phyloP scores from a whole-genome alignment of 2,888 invertebrate species.

The Dichetophora obliterata region DNA sequence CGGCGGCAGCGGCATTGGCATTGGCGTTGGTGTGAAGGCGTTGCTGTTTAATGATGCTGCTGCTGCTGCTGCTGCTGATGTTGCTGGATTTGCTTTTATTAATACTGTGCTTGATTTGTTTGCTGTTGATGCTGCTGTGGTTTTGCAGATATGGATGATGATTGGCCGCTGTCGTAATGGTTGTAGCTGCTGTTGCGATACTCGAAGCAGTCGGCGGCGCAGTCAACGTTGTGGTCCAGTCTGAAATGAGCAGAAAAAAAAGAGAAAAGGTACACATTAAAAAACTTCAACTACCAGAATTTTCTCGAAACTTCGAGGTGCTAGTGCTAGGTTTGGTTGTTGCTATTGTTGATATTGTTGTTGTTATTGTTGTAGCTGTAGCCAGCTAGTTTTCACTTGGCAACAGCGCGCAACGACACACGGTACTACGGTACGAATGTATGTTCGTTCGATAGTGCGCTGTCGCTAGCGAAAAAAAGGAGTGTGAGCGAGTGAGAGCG shows the following conservation, averaged over 20 bases:
- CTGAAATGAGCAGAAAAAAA: conserved; percentile 32
- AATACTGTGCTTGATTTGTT: conserved; percentile 53
- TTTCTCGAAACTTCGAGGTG: conserved; percentile 35
- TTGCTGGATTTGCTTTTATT: conserved; percentile 49
- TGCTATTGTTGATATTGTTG: background rate
- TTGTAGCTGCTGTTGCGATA: conserved; percentile 28
- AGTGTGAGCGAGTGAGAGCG: background rate
- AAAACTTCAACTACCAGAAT: background rate
- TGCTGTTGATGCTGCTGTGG: conserved; percentile 42
- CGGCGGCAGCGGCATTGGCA: conserved; percentile 39
- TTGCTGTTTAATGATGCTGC: conserved; percentile 35
- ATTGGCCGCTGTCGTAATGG: conserved; percentile 33
- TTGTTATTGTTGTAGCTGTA: background rate
- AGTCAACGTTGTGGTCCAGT: conserved; percentile 51
- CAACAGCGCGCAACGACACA: conserved; percentile 12
- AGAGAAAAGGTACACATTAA: background rate
- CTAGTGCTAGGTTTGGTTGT: background rate
- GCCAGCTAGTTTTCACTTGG: conserved; percentile 7
- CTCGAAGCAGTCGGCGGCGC: conserved; percentile 40
- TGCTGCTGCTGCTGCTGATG: conserved; percentile 39
- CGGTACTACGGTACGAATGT: too few species aligned
- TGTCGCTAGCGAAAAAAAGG: background rate
- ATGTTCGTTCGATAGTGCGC: background rate
- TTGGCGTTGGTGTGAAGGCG: conserved; percentile 22
- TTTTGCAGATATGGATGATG: conserved; percentile 38